Evolutionary conservation across 64 coral and sea anemone species (phyloP), one percentile per base, ranked within the genome.

Genomic region (Pocillopora verrucosa): DNA sequence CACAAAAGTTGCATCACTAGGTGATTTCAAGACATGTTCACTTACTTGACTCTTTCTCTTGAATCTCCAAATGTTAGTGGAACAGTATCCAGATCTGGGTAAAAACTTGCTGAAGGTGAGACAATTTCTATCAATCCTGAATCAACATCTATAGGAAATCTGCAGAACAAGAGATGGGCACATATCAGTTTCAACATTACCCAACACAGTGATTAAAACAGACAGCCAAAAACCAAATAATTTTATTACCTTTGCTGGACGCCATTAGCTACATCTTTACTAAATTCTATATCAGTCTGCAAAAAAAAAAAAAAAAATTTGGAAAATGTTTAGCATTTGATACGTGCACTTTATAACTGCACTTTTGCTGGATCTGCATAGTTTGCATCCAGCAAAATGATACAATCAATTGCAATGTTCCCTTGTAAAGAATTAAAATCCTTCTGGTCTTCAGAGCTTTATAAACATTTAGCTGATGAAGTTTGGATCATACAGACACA

Each of bases 21-120:
- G 51, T 65, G 15, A 72, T 6, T 20, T 83, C 37, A 56, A 90
- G 4, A 57, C 16, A n/a, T 36, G 34, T 10, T 63, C 62, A 58
- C 90, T 98, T 86, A 98, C 96, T 90, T 98, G n/a, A 98, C 96
- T 94, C 96, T 89, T 14, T 87, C 86, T 67, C 88, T 92, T 16
- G 96, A 76, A 85, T 98, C 96, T 56, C 93, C 92, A 87, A 94
- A 94, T 74, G 93, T 94, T 3, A 92, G 90, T 73, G 93, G 92
- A 1, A 98, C 60, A 59, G 86, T 94, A 56, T 98, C 63, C 36
- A 98, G 77, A 80, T 98, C 88, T 75, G 96, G 96, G 34, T 98
- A 98, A 80, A 88, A 98, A 25, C 86, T 89, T 60, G 74, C 56
- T 37, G 65, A 93, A 30, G 96, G 96, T 20, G 93, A 90, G 45